Percentiles rank a stretch among this genome's conserved stretches.
Evolutionary conservation across 2,113 vertebrate genomes (phyloP).

Genomic region (Poeciliopsis retropinna): DNA sequence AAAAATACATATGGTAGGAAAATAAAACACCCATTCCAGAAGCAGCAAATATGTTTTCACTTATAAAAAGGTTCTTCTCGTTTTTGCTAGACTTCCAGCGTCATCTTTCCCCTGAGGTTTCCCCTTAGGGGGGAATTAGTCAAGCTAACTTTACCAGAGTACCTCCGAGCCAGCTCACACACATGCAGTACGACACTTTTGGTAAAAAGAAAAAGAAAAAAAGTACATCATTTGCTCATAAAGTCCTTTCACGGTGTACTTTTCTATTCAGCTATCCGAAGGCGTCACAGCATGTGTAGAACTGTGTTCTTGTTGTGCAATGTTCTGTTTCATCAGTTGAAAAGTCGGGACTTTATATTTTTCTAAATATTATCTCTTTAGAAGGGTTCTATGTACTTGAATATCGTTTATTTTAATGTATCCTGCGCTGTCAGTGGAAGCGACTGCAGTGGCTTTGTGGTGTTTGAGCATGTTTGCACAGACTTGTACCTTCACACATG

Average conservation of each 20-base stretch:
- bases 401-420: conserved; percentile 71
- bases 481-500: conserved; percentile 64
- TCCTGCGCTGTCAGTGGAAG: conserved; percentile 57
- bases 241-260: conserved; percentile 3
- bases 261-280: conserved; percentile 37
- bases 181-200: conserved; percentile 2
- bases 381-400: conserved; percentile 63
- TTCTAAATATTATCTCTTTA: conserved; percentile 74
- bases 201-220: background rate
- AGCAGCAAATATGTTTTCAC: conserved; percentile 26
- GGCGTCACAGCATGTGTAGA: conserved; percentile 52
- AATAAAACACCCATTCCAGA: conserved; percentile 45
- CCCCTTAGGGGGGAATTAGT: background rate
- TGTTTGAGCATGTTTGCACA: conserved; percentile 79
- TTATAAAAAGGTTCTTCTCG: conserved; percentile 17
- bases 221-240: background rate
- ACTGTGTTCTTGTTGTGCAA: conserved; percentile 64
- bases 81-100: background rate
- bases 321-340: conserved; percentile 56
- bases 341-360: conserved; percentile 81
- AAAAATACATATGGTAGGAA: conserved; percentile 40
- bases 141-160: background rate
- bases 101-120: conserved; percentile 15
- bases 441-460: conserved; percentile 68
- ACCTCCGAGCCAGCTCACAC: background rate